Conservation (phyloP, 2,888 invertebrate genomes). For the Hecatera dysodea region DNA sequence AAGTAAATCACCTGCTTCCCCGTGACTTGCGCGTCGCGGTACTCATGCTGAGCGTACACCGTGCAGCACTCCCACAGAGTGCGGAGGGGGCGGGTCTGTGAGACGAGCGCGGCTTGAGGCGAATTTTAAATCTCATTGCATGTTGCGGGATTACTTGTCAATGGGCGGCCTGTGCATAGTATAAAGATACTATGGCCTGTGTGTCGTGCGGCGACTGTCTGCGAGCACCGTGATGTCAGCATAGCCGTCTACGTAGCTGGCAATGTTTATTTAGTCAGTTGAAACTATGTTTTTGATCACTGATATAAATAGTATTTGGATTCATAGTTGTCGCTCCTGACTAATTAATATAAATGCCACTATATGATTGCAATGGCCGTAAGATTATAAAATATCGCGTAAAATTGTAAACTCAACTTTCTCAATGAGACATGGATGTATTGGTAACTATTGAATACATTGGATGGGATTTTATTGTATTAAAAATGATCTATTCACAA, state of each 20-base stretch:
- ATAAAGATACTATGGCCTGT: too few species aligned
- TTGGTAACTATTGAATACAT: too few species aligned
- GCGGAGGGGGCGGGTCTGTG: conserved; percentile 27
- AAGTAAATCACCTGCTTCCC: conserved; percentile 42
- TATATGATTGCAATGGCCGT: too few species aligned
- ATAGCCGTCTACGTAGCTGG: not conserved
- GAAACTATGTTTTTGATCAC: conserved; percentile 4
- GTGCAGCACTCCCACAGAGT: too few species aligned
- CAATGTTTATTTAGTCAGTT: conserved; percentile 3
- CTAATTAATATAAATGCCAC: too few species aligned
- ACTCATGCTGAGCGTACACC: too few species aligned
- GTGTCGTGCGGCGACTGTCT: not conserved
- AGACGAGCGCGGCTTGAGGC: not conserved
- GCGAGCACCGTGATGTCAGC: not conserved
- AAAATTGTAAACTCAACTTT: too few species aligned
- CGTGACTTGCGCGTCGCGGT: not conserved
- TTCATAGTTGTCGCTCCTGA: not conserved
- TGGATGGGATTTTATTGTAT: too few species aligned
- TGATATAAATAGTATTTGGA: not conserved
- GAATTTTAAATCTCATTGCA: conserved; percentile 4
- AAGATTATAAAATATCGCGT: too few species aligned
- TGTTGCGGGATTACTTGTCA: not conserved
- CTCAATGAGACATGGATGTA: too few species aligned
- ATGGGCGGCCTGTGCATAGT: not conserved
- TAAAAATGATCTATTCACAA: too few species aligned